phyloP scores from a whole-genome alignment of 2,888 invertebrate genomes.

The Drosophila birchii region DNA sequence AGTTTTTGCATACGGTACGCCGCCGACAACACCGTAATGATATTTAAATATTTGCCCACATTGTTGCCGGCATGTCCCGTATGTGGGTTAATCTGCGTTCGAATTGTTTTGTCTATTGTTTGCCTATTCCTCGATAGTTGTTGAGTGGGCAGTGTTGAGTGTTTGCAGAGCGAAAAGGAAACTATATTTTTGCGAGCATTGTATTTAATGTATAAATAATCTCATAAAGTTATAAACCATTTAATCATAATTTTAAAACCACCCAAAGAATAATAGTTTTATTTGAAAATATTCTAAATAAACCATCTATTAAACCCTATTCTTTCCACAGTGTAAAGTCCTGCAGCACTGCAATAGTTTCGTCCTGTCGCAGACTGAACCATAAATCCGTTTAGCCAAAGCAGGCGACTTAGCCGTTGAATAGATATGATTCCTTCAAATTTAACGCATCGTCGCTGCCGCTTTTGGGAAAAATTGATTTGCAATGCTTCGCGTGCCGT shows the following conservation, averaged over 20 bases:
- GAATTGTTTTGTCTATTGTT: constrained; percentile 61
- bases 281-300: not conserved
- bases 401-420: constrained; percentile 28
- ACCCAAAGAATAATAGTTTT: not conserved
- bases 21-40: constrained; percentile 63
- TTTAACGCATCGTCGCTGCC: constrained; percentile 78
- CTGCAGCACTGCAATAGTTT: constrained; percentile 57
- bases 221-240: not conserved
- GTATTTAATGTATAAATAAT: not conserved
- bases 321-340: not conserved
- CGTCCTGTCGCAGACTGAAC: constrained; percentile 51
- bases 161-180: not conserved
- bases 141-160: constrained; percentile 6
- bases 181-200: not conserved
- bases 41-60: constrained; percentile 80
- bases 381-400: constrained; percentile 66
- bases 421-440: constrained; percentile 72
- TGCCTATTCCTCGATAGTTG: constrained; percentile 51
- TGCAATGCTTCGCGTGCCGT: constrained; percentile 43
- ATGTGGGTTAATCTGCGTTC: constrained; percentile 78
- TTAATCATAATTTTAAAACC: not conserved
- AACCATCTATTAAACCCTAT: too few species aligned
- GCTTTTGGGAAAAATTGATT: constrained; percentile 48
- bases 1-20: constrained; percentile 45
- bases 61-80: constrained; percentile 62